A percentile compares a stretch with the other conserved stretches of the same genome.
Conservation (phyloP, 2,888 invertebrate species). For the Hemaris fuciformis region DNA sequence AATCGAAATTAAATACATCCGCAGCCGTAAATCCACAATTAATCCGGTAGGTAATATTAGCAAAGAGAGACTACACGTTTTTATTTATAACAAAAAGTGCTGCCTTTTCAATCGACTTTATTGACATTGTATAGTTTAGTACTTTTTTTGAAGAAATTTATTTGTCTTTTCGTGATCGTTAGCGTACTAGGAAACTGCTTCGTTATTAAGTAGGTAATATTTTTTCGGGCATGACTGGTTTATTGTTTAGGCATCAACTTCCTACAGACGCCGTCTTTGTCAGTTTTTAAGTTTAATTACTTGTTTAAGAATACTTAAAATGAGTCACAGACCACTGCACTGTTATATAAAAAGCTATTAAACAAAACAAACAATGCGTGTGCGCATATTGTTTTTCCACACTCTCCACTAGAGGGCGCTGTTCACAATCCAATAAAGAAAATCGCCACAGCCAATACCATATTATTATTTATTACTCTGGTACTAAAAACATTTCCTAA, state of each 20-base stretch:
- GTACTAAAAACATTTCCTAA: slow-evolving; percentile 75
- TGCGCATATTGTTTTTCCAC: slow-evolving; percentile 55
- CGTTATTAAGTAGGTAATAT: slow-evolving; percentile 60
- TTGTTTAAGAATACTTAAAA: slow-evolving; percentile 22
- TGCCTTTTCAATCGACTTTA: neutral
- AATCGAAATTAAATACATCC: neutral
- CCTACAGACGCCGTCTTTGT: slow-evolving; percentile 61
- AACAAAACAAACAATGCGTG: slow-evolving; percentile 56
- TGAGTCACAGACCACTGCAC: neutral
- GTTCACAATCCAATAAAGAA: slow-evolving; percentile 30
- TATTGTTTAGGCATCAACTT: slow-evolving; percentile 69
- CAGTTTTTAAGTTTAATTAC: slow-evolving; percentile 55
- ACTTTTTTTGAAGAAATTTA: slow-evolving; percentile 20
- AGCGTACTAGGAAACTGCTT: slow-evolving; percentile 60
- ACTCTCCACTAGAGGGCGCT: slow-evolving; percentile 60
- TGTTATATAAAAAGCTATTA: slow-evolving; percentile 24
- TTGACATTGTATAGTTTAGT: neutral
- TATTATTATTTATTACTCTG: slow-evolving; percentile 67
- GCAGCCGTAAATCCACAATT: neutral
- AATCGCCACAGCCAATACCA: slow-evolving; percentile 32
- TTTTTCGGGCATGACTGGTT: slow-evolving; percentile 64
- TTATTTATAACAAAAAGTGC: neutral
- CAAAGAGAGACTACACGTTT: slow-evolving; percentile 4
- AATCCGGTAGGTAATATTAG: neutral
- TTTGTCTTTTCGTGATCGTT: slow-evolving; percentile 50